Percentiles rank a stretch among this genome's conserved stretches.
phyloP scores from a whole-genome alignment of 2,888 invertebrate genomes.

The Drosophila mayaguana region DNA sequence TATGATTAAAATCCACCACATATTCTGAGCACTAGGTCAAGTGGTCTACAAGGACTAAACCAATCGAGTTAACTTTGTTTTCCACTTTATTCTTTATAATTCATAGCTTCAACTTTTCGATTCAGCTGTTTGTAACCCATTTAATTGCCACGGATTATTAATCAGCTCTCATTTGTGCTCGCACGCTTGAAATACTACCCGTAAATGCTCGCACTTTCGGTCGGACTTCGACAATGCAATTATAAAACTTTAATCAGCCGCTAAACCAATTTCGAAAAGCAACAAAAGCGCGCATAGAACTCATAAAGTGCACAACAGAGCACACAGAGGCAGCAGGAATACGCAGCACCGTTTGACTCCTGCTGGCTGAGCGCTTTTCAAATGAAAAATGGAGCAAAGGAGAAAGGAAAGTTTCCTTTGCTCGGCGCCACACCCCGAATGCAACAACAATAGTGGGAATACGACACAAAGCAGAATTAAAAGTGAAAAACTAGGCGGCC shows the following conservation, averaged over 20 bases:
- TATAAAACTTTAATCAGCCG: conserved; percentile 50
- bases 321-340: background rate
- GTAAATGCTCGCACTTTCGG: background rate
- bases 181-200: background rate
- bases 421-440: conserved; percentile 24
- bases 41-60: background rate
- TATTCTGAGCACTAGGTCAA: background rate
- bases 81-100: background rate
- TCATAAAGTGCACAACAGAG: conserved; percentile 42
- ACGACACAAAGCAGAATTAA: conserved; percentile 51
- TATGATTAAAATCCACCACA: too few relatives aligned
- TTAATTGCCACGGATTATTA: conserved; percentile 8
- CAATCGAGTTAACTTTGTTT: background rate
- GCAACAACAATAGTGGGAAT: conserved; percentile 24
- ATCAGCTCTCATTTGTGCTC: background rate
- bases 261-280: conserved; percentile 40
- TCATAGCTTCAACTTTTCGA: background rate
- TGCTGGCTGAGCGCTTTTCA: background rate
- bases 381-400: conserved; percentile 47
- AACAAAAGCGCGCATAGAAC: conserved; percentile 31
- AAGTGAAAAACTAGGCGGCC: conserved; percentile 65
- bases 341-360: conserved; percentile 3
- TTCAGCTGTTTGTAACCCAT: background rate
- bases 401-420: conserved; percentile 46
- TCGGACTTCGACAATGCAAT: conserved; percentile 33